phyloP scores from a whole-genome alignment of 2,888 invertebrate species.

The Ichneumoninae sp. region DNA sequence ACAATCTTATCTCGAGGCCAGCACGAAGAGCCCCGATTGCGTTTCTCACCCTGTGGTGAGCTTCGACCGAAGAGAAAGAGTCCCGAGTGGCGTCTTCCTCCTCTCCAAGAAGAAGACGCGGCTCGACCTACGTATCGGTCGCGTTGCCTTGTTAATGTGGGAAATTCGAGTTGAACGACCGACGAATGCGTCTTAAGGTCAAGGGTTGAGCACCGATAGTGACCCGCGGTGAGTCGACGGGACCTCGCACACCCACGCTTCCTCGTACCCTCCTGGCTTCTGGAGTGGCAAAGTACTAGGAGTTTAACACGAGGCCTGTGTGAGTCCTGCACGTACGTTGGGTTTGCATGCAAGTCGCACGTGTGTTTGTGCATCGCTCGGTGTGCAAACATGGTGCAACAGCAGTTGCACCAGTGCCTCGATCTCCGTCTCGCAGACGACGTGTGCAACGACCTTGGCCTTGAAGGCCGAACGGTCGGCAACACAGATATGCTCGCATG shows the following conservation, averaged over 20 bases:
- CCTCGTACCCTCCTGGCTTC: neutral
- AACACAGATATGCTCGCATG: constrained; percentile 34
- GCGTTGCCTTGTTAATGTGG: constrained; percentile 71
- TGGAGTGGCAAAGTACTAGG: constrained; percentile 18
- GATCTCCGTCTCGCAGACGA: constrained; percentile 52
- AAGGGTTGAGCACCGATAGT: constrained; percentile 72
- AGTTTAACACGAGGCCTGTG: constrained; percentile 1
- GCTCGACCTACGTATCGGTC: neutral
- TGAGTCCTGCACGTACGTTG: neutral
- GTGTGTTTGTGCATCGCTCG: constrained; percentile 3
- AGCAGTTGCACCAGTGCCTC: constrained; percentile 10
- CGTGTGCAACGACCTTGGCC: constrained; percentile 66
- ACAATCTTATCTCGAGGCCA: neutral
- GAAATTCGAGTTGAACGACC: constrained; percentile 72
- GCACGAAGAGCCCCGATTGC: neutral
- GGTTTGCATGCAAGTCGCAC: constrained; percentile 7
- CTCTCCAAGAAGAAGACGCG: neutral
- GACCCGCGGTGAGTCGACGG: constrained; percentile 58
- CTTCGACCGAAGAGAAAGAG: neutral
- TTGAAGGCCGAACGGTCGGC: constrained; percentile 48
- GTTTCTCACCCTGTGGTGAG: neutral
- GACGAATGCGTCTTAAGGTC: constrained; percentile 71
- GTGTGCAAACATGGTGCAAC: constrained; percentile 37
- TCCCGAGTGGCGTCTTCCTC: neutral
- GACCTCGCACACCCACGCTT: constrained; percentile 17